Evolutionary conservation across 2,113 vertebrate species (phyloP).

Genomic region (Oostethus manadensis): DNA sequence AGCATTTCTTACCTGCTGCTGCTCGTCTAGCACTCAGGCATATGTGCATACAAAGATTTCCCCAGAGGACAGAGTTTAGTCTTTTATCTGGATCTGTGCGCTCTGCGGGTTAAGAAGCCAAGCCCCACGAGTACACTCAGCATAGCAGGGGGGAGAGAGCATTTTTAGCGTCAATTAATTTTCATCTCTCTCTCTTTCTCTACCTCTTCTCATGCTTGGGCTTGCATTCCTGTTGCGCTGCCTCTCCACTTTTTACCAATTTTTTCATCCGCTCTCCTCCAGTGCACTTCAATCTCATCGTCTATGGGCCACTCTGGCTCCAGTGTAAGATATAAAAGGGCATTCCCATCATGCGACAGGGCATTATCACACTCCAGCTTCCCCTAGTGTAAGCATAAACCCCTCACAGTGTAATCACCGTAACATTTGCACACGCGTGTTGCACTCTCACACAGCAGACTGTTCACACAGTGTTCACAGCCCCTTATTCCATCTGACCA

Average conservation of each 20-base stretch:
- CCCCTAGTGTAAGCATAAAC: slow-evolving; percentile 53
- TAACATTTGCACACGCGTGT: slow-evolving; percentile 21
- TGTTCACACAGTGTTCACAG: no score
- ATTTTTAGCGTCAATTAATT: slow-evolving; percentile 62
- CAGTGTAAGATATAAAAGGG: slow-evolving; percentile 46
- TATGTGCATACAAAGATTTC: slow-evolving; percentile 35
- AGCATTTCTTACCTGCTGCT: slow-evolving; percentile 31
- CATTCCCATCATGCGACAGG: slow-evolving; percentile 59
- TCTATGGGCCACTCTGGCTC: slow-evolving; percentile 24
- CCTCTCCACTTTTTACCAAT: slow-evolving; percentile 6
- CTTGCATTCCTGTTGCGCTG: slow-evolving; percentile 16
- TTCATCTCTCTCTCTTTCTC: slow-evolving; percentile 24
- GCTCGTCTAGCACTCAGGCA: slow-evolving; percentile 15
- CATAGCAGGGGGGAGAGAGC: slow-evolving; percentile 23
- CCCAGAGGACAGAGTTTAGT: slow-evolving; percentile 51
- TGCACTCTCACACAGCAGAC: no score
- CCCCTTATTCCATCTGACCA: slow-evolving; percentile 7
- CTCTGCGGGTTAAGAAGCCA: slow-evolving; percentile 48
- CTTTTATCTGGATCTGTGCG: slow-evolving; percentile 56
- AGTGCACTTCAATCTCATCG: not conserved
- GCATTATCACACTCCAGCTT: slow-evolving; percentile 41
- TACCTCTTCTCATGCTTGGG: not conserved
- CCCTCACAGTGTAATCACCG: slow-evolving; percentile 50
- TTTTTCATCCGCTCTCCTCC: slow-evolving; percentile 15
- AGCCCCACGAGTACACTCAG: slow-evolving; percentile 41